Conservation (phyloP, 2,797 vertebrate species). For the Kryptopterus vitreolus region DNA sequence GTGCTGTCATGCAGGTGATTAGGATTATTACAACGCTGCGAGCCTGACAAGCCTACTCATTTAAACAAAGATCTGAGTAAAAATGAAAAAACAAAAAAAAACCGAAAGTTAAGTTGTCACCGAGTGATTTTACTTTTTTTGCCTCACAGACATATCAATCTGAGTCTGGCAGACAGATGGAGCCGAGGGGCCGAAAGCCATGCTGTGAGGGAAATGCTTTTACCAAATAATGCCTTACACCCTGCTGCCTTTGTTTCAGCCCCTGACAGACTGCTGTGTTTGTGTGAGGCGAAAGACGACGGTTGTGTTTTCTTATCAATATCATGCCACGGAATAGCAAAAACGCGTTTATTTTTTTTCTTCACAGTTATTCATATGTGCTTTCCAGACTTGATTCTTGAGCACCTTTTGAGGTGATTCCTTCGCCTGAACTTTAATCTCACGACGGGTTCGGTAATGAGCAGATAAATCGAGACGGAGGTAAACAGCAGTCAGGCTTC, state of each 20-base stretch:
- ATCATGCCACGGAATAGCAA: slow-evolving; percentile 19
- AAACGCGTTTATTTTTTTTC: neutral
- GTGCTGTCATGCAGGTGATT: too few relatives aligned
- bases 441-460: neutral
- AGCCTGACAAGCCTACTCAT: neutral
- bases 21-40: neutral
- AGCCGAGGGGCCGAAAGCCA: slow-evolving; percentile 42
- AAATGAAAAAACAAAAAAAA: slow-evolving; percentile 3
- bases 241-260: slow-evolving; percentile 40
- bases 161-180: slow-evolving; percentile 41
- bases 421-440: neutral
- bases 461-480: neutral
- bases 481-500: neutral
- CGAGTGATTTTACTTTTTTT: slow-evolving; percentile 55
- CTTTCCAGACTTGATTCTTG: neutral
- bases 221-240: slow-evolving; percentile 48
- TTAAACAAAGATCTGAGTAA: neutral
- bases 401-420: neutral
- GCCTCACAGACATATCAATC: slow-evolving; percentile 70
- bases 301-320: slow-evolving; percentile 20
- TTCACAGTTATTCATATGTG: neutral
- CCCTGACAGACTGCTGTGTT: slow-evolving; percentile 14
- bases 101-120: slow-evolving; percentile 57
- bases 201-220: slow-evolving; percentile 44
- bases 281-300: neutral